phyloP scores from a whole-genome alignment of 1,140 invertebrate genomes.

The Chironomus striatipennis region DNA sequence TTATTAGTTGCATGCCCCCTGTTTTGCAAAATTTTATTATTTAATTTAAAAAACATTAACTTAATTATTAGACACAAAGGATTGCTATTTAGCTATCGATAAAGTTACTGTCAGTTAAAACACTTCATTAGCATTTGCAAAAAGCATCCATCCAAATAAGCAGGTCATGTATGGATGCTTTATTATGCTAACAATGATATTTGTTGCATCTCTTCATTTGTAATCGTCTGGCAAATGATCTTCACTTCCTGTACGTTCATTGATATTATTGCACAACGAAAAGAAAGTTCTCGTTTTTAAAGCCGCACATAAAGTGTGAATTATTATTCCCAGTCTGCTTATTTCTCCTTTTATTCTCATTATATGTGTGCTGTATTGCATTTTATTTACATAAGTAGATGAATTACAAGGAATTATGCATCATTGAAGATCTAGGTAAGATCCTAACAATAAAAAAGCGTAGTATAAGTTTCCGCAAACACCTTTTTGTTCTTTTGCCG shows the following conservation, averaged over 20 bases:
- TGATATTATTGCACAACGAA: not conserved
- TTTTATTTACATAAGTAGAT: not conserved
- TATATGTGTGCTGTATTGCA: too few relatives aligned
- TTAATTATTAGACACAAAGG: too few relatives aligned
- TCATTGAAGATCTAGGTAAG: not conserved
- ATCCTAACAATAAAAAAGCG: not conserved
- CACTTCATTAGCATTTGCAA: too few relatives aligned
- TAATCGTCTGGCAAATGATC: not conserved
- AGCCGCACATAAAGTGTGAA: slow-evolving; percentile 11
- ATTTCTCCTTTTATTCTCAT: too few relatives aligned
- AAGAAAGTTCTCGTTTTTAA: not conserved
- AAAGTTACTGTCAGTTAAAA: too few relatives aligned
- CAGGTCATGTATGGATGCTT: not conserved
- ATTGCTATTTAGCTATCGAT: too few relatives aligned
- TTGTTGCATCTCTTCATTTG: too few relatives aligned
- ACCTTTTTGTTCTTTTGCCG: not conserved
- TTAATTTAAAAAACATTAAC: too few relatives aligned
- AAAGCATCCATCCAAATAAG: too few relatives aligned
- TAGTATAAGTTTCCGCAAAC: not conserved
- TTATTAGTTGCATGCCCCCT: too few relatives aligned
- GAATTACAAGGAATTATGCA: not conserved
- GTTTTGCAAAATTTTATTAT: too few relatives aligned
- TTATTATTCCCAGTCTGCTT: not conserved
- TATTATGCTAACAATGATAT: too few relatives aligned
- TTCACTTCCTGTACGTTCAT: not conserved